These are phyloP conservation scores for Drosophila kambysellisi DNA, from an alignment of 2,888 invertebrate genomes.

Conservation along the genomic window DNA sequence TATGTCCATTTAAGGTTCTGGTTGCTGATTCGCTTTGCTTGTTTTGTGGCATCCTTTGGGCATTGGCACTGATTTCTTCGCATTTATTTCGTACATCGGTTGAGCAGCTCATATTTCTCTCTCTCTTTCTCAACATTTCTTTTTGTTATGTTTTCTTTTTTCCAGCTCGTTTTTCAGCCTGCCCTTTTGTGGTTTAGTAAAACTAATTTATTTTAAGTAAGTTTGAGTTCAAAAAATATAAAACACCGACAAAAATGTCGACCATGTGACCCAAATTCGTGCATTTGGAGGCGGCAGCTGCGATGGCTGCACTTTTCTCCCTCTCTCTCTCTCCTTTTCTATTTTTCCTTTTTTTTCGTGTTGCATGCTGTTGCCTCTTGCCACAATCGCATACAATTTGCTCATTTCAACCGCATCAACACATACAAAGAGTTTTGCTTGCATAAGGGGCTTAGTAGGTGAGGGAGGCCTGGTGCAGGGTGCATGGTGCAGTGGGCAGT, in stretches of 20 bases:
- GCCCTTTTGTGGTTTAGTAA: conserved; percentile 66
- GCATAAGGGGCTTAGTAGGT: not conserved
- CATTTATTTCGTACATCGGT: conserved; percentile 72
- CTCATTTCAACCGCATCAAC: conserved; percentile 73
- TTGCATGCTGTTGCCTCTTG: conserved; percentile 14
- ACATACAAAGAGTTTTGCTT: conserved; percentile 38
- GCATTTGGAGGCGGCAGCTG: conserved; percentile 47
- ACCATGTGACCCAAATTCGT: conserved; percentile 73
- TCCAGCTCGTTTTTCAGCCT: conserved; percentile 6
- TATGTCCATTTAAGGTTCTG: not conserved
- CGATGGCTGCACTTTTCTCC: conserved; percentile 21
- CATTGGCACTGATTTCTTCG: conserved; percentile 77
- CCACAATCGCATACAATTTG: conserved; percentile 80
- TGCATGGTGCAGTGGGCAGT: not conserved
- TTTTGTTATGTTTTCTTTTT: conserved; percentile 24
- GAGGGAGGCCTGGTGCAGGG: not conserved
- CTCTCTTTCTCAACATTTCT: not conserved
- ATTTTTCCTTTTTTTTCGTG: conserved; percentile 14
- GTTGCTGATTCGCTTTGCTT: conserved; percentile 35
- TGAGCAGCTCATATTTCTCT: conserved; percentile 1
- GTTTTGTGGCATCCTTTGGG: conserved; percentile 70
- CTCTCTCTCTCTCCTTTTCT: not conserved
- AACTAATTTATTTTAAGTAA: conserved; percentile 79
- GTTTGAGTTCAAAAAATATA: conserved; percentile 53
- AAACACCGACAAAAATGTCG: conserved; percentile 57